Evolutionary conservation across 2,113 vertebrate genomes (phyloP).

Genomic region (Cryptomyrus ogoouensis): DNA sequence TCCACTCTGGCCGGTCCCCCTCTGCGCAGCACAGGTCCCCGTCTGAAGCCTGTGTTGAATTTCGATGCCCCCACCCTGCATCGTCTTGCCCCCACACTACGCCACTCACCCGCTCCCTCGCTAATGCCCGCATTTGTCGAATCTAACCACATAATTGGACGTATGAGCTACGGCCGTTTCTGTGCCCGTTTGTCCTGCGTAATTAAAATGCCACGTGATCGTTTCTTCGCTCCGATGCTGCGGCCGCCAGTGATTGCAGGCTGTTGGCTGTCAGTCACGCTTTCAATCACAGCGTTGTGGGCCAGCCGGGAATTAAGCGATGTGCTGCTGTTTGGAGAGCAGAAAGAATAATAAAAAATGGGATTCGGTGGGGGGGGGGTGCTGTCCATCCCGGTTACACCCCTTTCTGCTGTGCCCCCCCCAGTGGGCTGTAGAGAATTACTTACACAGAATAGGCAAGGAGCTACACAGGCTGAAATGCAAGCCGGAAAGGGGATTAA

Average conservation of each 20-base stretch:
- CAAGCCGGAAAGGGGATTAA: background rate
- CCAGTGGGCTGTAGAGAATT: background rate
- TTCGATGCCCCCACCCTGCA: background rate
- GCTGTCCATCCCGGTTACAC: background rate
- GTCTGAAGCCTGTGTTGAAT: background rate
- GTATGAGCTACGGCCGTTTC: constrained; percentile 37
- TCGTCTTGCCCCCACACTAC: background rate
- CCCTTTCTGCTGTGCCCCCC: background rate
- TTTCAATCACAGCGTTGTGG: background rate
- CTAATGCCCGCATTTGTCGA: constrained; percentile 33
- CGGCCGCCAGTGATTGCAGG: background rate
- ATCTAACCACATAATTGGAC: constrained; percentile 40
- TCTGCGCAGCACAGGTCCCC: background rate
- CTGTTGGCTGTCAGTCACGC: constrained; percentile 4
- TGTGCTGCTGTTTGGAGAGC: background rate
- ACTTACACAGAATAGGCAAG: background rate
- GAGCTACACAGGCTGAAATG: background rate
- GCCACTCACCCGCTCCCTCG: background rate
- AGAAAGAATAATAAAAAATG: background rate
- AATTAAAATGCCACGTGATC: constrained; percentile 27
- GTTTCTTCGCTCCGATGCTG: constrained; percentile 14
- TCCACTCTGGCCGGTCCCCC: background rate
- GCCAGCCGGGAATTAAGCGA: background rate
- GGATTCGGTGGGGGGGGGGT: background rate
- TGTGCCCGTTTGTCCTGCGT: constrained; percentile 32